Base-by-base conservation (phyloP, 37 sponge, comb jelly and placozoan species). In the Corticium candelabrum region DNA sequence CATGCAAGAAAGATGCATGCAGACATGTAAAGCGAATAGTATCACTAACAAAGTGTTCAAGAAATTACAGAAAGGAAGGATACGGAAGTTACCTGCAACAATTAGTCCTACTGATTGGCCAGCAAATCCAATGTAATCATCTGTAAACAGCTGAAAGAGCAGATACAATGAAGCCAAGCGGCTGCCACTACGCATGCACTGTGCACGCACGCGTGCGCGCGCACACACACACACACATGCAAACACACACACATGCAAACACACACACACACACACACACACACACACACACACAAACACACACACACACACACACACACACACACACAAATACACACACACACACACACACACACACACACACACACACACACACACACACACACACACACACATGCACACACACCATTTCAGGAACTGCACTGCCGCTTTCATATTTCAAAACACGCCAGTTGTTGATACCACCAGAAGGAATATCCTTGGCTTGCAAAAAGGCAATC, bases 81-180 rank as follows among this genome's bases (percentile, higher is more conserved):
- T 15, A 2, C 2, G 2, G 11, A 3, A 62, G 74, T 33, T 15
- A 89, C 89, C 89, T 68, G 91, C 91, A 29, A 90, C 38, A 5
- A 87, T 78, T 21, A 90, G 35, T 31, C 84, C 91, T 32, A 87
- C 80, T 38, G 91, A 81, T 37, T 90, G 91, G 33, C 91, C 91
- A 67, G 87, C 86, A 80, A 82, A 90, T 69, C 76, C 68, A 0
- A 82, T 79, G 3, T 75, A 69, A 11, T 78, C 69, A 4, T 68
- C 69, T 50, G 77, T 83, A 39, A 89, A 80, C 1, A 89, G 62
- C 90, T 89, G 67, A 15, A 78, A 1, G 38, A 1, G 40, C 56
- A 43, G 11, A 43, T 11, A 43, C 56, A 43, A 5, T 21, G 11
- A 43, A 43, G 11, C 56, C 5, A 21, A 11, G 11, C 56, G 5